phyloP scores from a whole-genome alignment of 1,140 invertebrate species.

The Gryon sp. region DNA sequence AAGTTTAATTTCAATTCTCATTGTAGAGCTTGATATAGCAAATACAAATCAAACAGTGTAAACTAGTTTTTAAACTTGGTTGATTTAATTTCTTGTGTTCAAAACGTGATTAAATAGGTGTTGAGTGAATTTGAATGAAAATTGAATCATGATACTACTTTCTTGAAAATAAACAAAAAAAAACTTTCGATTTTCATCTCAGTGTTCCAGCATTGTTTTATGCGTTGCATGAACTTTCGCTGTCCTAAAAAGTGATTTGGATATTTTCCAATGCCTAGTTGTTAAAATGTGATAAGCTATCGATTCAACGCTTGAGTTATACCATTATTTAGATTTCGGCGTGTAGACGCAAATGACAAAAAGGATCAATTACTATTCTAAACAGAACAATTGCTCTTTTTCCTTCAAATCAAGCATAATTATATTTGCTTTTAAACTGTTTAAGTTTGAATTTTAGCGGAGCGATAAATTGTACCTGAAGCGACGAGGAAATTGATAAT shows the following conservation, averaged over 20 bases:
- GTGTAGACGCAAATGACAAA: constrained; percentile 5
- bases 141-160: constrained; percentile 7
- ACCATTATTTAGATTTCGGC: constrained; percentile 28
- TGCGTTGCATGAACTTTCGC: constrained; percentile 29
- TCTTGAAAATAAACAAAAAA: no score
- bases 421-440: constrained; percentile 22
- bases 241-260: constrained; percentile 24
- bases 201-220: constrained; percentile 50
- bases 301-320: constrained; percentile 27
- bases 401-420: constrained; percentile 11
- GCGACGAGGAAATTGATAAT: constrained; percentile 39
- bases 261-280: constrained; percentile 44
- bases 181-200: constrained; percentile 34
- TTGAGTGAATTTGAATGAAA: background rate
- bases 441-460: constrained; percentile 21
- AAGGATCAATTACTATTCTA: constrained; percentile 43
- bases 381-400: constrained; percentile 34
- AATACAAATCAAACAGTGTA: no score
- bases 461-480: constrained; percentile 58
- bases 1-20: background rate
- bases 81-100: no score
- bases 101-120: constrained; percentile 1
- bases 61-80: no score
- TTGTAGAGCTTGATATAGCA: no score
- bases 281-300: constrained; percentile 49